Base-by-base conservation (phyloP, 2,113 vertebrate genomes). In the Tachycineta bicolor region DNA sequence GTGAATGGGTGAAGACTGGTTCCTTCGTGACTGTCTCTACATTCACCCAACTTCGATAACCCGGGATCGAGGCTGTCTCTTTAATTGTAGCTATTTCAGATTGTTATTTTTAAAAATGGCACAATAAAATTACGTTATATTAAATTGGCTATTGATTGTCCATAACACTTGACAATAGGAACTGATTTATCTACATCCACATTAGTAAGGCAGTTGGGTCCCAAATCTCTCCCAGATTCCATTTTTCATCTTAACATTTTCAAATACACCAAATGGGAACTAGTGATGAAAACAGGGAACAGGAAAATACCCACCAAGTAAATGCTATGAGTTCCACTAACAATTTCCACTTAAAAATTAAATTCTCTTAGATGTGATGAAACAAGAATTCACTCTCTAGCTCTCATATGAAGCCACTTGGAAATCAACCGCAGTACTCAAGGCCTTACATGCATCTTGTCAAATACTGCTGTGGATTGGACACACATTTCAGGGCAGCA, bases 191-290 rank as follows among this genome's bases (percentile, higher is more conserved):
- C 67, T 83, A 29, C 43, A 86, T 87, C 97, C 97, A 98, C 26
- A 98, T 89, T 63, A 97, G 92, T 50, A 97, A 98, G 60, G 96
- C 93, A 46, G 97, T 97, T 95, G 98, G 97, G 43, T 98, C 82
- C 97, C 97, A 98, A 33, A 84, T 89, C 24, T 97, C 95, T 96
- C 98, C 98, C 97, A 98, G 98, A 86, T 98, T 97, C 92, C 94
- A 98, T 84, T 98, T 98, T 85, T 98, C 37, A 82, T 75, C 44
- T 81, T 88, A 98, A 98, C 46, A 55, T 50, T 96, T 98, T 91
- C 90, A 99, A 98, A 96, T 98, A 98, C 58, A 98, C 96, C 74
- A 98, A 93, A 63, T 53, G 64, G 83, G 97, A 97, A 89, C 97
- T 98, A 70, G 52, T 28, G 87, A 43, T 50, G 44, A 74, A 85